Evolutionary conservation across 2,888 invertebrate species (phyloP).

Genomic region (Limnephilus auricula): DNA sequence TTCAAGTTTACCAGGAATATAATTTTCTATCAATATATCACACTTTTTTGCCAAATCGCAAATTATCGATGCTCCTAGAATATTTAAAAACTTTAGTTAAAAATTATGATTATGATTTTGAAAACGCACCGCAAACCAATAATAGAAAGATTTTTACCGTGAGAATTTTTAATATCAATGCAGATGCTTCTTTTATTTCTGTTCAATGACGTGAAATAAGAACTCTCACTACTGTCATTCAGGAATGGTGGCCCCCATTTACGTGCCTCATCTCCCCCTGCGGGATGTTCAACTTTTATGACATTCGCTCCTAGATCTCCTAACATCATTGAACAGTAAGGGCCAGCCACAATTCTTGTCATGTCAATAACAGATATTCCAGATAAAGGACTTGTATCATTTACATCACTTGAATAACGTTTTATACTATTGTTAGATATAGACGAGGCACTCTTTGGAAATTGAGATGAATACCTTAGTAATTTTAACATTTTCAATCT

Average conservation of each 20-base stretch:
- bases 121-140: neutral
- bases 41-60: conserved; percentile 85
- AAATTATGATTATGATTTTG: neutral
- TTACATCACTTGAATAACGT: neutral
- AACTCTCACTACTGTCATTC: conserved; percentile 81
- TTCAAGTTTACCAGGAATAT: conserved; percentile 92
- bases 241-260: conserved; percentile 96
- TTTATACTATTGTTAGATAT: neutral
- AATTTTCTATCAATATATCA: conserved; percentile 96
- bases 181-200: conserved; percentile 96
- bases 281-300: conserved; percentile 93
- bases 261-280: conserved; percentile 90
- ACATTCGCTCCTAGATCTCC: conserved; percentile 96
- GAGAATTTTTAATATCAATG: conserved; percentile 86
- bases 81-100: neutral
- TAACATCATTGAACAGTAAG: conserved; percentile 95
- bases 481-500: conserved; percentile 5
- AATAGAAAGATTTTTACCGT: conserved; percentile 74
- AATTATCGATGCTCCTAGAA: conserved; percentile 78
- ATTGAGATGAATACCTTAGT: neutral
- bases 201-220: conserved; percentile 93
- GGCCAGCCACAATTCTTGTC: conserved; percentile 94
- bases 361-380: conserved; percentile 88
- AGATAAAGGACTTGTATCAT: conserved; percentile 78
- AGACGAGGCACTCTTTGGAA: neutral